These are phyloP conservation scores for Drosophila borborema DNA, from an alignment of 2,888 invertebrate genomes.

Conservation along the genomic window DNA sequence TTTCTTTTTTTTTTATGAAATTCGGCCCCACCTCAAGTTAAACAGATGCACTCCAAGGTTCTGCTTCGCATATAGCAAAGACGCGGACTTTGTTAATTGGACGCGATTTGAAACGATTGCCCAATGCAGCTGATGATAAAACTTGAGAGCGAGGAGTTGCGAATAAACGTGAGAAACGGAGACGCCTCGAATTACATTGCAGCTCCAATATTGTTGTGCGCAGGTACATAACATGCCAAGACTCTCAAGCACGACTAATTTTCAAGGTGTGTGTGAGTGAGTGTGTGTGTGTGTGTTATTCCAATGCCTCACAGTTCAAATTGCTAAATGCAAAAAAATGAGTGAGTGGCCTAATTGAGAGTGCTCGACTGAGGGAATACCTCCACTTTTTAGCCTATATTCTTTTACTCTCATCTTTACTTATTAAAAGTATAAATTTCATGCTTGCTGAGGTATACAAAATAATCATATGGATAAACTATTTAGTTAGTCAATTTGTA, in stretches of 20 bases:
- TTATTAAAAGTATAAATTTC: no score
- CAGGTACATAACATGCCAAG: constrained; percentile 51
- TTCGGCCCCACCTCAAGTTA: constrained; percentile 42
- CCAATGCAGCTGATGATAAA: constrained; percentile 42
- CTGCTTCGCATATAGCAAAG: constrained; percentile 34
- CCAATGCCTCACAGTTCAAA: constrained; percentile 52
- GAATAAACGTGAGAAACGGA: constrained; percentile 71
- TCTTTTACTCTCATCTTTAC: no score
- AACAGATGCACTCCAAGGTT: constrained; percentile 40
- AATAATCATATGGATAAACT: no score
- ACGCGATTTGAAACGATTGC: constrained; percentile 52
- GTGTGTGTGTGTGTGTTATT: constrained; percentile 52
- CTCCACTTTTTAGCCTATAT: neutral
- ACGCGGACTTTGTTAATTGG: constrained; percentile 45
- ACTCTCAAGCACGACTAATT: constrained; percentile 51
- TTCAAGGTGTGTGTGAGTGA: constrained; percentile 62
- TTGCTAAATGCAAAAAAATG: constrained; percentile 47
- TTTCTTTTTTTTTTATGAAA: constrained; percentile 22
- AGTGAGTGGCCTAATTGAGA: neutral
- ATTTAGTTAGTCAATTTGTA: no score
- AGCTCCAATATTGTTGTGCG: constrained; percentile 4
- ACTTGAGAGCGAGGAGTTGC: constrained; percentile 12
- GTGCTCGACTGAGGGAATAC: neutral
- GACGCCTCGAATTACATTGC: constrained; percentile 71
- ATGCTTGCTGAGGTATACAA: no score